Percentiles rank a stretch among this genome's conserved stretches.
phyloP scores from a whole-genome alignment of 2,113 vertebrate species.

The Cervus canadensis region DNA sequence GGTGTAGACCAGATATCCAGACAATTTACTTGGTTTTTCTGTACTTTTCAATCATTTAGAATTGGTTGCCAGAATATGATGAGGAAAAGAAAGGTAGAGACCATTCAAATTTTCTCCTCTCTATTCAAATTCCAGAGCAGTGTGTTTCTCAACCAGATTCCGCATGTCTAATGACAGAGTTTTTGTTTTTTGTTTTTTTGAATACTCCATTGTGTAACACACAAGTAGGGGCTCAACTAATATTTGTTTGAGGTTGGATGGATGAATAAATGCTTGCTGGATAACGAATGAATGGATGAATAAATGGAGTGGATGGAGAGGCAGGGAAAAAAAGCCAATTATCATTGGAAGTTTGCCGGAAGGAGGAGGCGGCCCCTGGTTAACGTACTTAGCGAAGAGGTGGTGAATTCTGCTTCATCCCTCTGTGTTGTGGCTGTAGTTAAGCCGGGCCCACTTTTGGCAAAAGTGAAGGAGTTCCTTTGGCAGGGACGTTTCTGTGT shows the following conservation, averaged over 20 bases:
- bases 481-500: not conserved
- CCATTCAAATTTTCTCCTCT: not conserved
- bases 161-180: not conserved
- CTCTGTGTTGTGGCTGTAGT: not conserved
- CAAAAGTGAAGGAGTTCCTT: not conserved
- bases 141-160: too few relatives aligned
- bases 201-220: not conserved
- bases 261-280: not conserved
- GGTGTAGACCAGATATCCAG: not conserved
- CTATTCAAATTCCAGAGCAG: not conserved
- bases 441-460: not conserved
- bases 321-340: not conserved
- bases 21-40: not conserved
- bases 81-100: not conserved
- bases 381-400: not conserved
- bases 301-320: not conserved
- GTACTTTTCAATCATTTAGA: not conserved
- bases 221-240: not conserved
- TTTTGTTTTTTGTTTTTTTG: not conserved
- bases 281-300: not conserved
- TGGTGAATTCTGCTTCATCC: not conserved
- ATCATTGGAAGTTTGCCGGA: not conserved
- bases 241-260: not conserved
- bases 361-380: not conserved
- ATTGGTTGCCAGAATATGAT: not conserved